Conservation (phyloP, 2,797 vertebrate species). For the Pogonophryne albipinna region DNA sequence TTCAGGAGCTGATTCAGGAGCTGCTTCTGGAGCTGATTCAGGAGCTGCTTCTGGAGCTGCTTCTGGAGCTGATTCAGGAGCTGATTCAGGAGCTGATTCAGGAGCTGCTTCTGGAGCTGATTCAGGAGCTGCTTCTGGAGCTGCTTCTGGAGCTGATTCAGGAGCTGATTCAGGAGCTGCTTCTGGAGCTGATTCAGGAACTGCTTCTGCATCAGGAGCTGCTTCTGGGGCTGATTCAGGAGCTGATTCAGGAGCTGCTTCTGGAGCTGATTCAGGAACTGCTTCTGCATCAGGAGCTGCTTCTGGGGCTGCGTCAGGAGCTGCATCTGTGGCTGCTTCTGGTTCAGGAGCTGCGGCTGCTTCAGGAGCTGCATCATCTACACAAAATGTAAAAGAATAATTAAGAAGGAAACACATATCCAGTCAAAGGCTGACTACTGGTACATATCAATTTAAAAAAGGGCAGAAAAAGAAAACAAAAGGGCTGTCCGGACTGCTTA, state of each 20-base stretch:
- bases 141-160: neutral
- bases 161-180: no score
- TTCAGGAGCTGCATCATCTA: slow-evolving; percentile 11
- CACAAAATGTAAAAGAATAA: slow-evolving; percentile 26
- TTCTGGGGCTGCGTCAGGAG: no score
- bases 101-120: neutral
- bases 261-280: no score
- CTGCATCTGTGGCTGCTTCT: neutral
- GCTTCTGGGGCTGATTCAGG: no score
- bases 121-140: neutral
- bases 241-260: no score
- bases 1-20: neutral
- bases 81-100: neutral
- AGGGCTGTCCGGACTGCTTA: slow-evolving; percentile 1
- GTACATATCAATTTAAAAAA: slow-evolving; percentile 32
- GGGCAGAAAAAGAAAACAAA: neutral
- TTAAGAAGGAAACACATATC: slow-evolving; percentile 23
- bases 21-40: neutral
- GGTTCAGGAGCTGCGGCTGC: neutral
- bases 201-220: no score
- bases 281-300: no score
- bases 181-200: no score
- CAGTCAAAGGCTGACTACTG: neutral
- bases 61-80: neutral
- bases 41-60: neutral